Conservation (phyloP, 2,797 vertebrate genomes). For the Clarias laeviceps region DNA sequence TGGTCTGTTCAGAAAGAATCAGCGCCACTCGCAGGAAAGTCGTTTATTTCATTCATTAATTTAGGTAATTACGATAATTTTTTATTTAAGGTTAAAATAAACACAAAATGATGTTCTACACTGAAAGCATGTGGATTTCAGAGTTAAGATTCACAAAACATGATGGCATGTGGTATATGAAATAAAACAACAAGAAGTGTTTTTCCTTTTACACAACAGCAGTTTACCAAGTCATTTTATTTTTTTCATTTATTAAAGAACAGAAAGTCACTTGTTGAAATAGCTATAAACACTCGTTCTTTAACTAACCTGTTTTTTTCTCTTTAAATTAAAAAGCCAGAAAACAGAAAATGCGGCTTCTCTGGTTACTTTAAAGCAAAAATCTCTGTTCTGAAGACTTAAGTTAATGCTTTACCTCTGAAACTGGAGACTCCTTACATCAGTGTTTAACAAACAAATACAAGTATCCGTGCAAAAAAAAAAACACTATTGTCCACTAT, state of each 20-base stretch:
- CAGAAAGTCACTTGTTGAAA: not conserved
- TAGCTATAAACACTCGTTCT: not conserved
- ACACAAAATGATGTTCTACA: not conserved
- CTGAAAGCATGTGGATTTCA: not conserved
- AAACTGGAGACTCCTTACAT: too few relatives aligned
- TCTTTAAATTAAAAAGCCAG: not conserved
- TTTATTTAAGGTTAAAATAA: not conserved
- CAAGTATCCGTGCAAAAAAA: too few relatives aligned
- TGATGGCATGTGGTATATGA: not conserved
- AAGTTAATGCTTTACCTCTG: too few relatives aligned
- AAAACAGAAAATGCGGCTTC: too few relatives aligned
- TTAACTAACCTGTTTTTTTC: not conserved
- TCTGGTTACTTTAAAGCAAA: too few relatives aligned
- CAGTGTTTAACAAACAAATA: too few relatives aligned
- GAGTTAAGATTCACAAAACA: not conserved
- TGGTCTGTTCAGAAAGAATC: not conserved
- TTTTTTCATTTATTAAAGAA: not conserved
- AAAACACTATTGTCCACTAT: too few relatives aligned
- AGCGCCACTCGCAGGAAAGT: not conserved
- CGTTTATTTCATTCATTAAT: not conserved
- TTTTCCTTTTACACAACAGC: not conserved
- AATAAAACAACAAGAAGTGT: not conserved
- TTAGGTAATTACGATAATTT: not conserved
- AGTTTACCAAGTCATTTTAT: not conserved
- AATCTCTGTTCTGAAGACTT: too few relatives aligned